Evolutionary conservation across 2,888 invertebrate genomes (phyloP), one percentile per base, ranked within the genome.

Genomic region (Lasius fuliginosus): DNA sequence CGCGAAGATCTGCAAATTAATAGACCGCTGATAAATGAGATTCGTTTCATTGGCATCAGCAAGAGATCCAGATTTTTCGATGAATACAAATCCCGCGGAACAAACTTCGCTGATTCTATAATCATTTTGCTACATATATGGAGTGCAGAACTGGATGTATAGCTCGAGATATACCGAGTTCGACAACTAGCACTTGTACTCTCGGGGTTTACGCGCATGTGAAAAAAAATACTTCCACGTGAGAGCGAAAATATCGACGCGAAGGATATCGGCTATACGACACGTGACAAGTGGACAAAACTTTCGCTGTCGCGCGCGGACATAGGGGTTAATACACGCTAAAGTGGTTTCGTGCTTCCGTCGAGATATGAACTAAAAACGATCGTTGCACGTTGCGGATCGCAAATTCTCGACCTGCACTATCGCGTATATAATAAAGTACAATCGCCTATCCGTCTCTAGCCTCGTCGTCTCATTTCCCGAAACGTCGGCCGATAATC

Each of bases 261-360:
- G 42, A 9, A 12, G 27, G 5, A 2, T 67, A 56, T 56, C 64
- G 49, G 12, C 6, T 53, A 18, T 42, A 12, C n/a, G 42, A 15
- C 23, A 23, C n/a, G 23, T 60, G 69, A 79, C 58, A 68, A 36
- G 12, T 46, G 40, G 74, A 82, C 64, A 74, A 8, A 42, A 82
- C 40, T 53, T 82, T 15, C 53, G 33, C 74, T 53, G 30, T 30
- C 56, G 62, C 12, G 85, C 53, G 64, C 82, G 69, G 75, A 82
- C 84, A 36, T 84, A 75, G 86, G 85, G 90, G 90, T 91, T 87
- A 90, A 91, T 81, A 89, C 69, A 90, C 90, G 88, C 86, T 89
- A 87, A 89, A 89, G 89, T 88, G 88, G 87, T 88, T 84, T 88
- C 88, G 87, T 90, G 90, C 87, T 84, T 86, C 77, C 68, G 77